Percentiles rank a stretch among this genome's conserved stretches.
phyloP scores from a whole-genome alignment of 2,797 vertebrate species.

The Helostoma temminkii region DNA sequence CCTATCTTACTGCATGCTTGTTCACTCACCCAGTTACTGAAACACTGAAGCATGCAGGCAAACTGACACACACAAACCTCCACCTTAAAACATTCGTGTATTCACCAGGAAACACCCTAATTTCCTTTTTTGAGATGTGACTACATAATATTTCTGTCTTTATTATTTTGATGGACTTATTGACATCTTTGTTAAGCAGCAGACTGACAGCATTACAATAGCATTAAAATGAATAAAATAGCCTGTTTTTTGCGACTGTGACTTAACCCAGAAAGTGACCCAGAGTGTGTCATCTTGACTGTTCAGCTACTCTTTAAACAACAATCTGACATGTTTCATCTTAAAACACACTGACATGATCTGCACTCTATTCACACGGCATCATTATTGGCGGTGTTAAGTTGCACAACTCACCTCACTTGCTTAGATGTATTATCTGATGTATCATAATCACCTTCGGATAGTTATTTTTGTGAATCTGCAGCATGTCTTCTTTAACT shows the following conservation, averaged over 20 bases:
- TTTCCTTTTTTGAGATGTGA: no score
- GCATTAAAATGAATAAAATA: not conserved
- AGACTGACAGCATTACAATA: not conserved
- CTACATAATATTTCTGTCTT: not conserved
- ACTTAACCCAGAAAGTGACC: no score
- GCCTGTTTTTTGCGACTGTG: not conserved
- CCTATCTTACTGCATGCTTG: slow-evolving; percentile 11
- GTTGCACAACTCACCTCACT: slow-evolving; percentile 15
- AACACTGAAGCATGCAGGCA: not conserved
- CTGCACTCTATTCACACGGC: slow-evolving; percentile 7
- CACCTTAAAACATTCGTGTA: not conserved
- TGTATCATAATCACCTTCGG: slow-evolving; percentile 28
- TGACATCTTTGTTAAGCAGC: not conserved
- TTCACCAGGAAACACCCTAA: not conserved
- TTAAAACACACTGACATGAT: not conserved
- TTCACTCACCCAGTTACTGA: slow-evolving; percentile 9
- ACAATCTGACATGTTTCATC: not conserved
- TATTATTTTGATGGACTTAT: not conserved
- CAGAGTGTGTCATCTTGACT: no score
- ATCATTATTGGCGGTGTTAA: not conserved
- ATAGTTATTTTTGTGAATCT: slow-evolving; percentile 22
- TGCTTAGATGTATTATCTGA: slow-evolving; percentile 40
- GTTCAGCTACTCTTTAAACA: slow-evolving; percentile 30
- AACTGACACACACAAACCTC: not conserved
- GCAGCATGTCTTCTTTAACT: slow-evolving; percentile 1